phyloP scores from a whole-genome alignment of 2,888 invertebrate genomes.

The Callimorpha dominula region DNA sequence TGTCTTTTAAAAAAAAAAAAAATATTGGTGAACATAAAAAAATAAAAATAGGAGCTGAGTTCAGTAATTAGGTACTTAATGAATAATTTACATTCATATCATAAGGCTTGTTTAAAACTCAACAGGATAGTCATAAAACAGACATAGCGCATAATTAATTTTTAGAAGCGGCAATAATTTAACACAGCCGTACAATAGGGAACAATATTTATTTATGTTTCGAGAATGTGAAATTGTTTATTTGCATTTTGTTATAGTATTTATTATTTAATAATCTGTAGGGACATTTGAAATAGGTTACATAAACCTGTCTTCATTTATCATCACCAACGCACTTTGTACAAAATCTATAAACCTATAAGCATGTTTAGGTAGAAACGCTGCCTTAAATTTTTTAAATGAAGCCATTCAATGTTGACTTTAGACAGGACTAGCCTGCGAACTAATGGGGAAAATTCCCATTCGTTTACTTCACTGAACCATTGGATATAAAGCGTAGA shows the following conservation, averaged over 20 bases:
- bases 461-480: too few species aligned
- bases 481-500: too few species aligned
- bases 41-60: background rate
- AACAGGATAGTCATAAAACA: constrained; percentile 4
- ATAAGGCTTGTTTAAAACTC: background rate
- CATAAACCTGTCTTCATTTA: background rate
- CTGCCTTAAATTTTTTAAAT: too few species aligned
- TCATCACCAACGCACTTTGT: background rate
- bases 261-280: background rate
- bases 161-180: background rate
- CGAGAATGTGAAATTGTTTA: background rate
- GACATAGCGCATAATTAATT: background rate
- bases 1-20: too few species aligned
- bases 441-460: too few species aligned
- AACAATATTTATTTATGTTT: constrained; percentile 4
- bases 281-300: background rate
- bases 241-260: background rate
- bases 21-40: too few species aligned
- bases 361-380: too few species aligned
- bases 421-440: too few species aligned
- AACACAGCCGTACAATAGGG: background rate
- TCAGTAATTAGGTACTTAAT: background rate
- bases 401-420: too few species aligned
- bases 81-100: constrained; percentile 1
- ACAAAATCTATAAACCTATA: too few species aligned